Evolutionary conservation across 2,888 invertebrate genomes (phyloP), one percentile per base, ranked within the genome.

Genomic region (Drosophila paranaensis): DNA sequence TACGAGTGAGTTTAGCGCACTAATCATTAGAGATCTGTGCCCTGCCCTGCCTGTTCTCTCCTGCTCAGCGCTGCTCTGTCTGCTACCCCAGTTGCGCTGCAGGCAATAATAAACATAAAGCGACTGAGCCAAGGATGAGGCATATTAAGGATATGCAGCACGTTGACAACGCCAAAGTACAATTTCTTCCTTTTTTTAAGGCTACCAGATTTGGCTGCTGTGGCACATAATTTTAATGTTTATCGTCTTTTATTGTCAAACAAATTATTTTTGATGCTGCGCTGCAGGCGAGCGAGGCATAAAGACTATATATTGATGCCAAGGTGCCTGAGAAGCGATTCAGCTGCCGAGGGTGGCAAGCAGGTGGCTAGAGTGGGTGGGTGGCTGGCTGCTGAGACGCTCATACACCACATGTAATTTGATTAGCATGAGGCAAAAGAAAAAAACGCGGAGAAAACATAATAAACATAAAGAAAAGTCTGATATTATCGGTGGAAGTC

Each of bases 181-280:
- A 81, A 74, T 39, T 13, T 20, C 10, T 39, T 80, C 74, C 61
- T 60, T 39, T 68, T 45, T 71, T 58, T 60, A 45, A 51, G 55
- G 60, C 61, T 63, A 57, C 62, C 43, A 74, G 42, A 56, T 58
- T 60, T 65, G 46, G 45, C 35, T 13, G 53, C 79, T 82, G 82
- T 82, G 69, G 74, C 76, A 91, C 91, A 91, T 91, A 90, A 91
- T 91, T 91, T 91, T 90, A 91, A 91, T 91, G 92, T 91, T 91
- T 91, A 91, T 91, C 92, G 86, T 91, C 91, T 91, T 91, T 91
- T 90, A 91, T 91, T 91, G 91, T 91, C 91, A 91, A 91, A 90
- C 91, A 91, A 91, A 91, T 91, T 91, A 91, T 91, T 90, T 91
- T 90, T 91, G 84, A 91, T 90, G 90, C 89, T 83, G 80, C 85